phyloP scores from a whole-genome alignment of 1,140 invertebrate species.

The Ostrea denselamellosa region DNA sequence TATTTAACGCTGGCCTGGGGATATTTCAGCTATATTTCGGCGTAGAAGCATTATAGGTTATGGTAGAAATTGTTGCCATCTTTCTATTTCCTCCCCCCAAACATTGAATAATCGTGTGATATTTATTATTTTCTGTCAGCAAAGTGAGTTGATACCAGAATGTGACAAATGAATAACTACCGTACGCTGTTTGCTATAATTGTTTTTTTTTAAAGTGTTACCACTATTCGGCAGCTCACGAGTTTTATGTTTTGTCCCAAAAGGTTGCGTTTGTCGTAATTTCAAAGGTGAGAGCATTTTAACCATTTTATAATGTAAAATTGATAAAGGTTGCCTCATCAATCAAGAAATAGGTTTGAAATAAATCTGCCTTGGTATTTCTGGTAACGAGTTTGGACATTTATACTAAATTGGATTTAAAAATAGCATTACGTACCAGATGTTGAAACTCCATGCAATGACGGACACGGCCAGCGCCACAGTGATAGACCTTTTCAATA shows the following conservation, averaged over 20 bases:
- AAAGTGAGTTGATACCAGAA: not conserved
- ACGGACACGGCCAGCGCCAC: not conserved
- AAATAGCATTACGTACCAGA: not conserved
- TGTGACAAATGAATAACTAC: not conserved
- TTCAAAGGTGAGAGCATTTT: not conserved
- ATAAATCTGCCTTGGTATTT: conserved; percentile 13
- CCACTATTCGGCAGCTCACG: not conserved
- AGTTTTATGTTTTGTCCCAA: not conserved
- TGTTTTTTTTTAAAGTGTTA: not conserved
- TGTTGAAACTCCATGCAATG: not conserved
- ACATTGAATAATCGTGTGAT: not conserved
- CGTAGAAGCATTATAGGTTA: no score
- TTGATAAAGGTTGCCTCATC: not conserved
- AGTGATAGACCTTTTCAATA: not conserved
- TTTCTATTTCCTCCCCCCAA: no score
- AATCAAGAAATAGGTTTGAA: not conserved
- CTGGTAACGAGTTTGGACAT: not conserved
- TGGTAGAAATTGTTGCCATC: no score
- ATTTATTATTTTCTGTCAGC: not conserved
- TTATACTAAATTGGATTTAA: conserved; percentile 1
- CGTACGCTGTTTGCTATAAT: not conserved
- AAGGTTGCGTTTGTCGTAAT: no score
- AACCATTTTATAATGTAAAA: not conserved
- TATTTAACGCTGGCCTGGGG: no score
- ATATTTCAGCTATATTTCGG: no score